phyloP scores from a whole-genome alignment of 2,113 vertebrate species.

The Toxostoma redivivum region DNA sequence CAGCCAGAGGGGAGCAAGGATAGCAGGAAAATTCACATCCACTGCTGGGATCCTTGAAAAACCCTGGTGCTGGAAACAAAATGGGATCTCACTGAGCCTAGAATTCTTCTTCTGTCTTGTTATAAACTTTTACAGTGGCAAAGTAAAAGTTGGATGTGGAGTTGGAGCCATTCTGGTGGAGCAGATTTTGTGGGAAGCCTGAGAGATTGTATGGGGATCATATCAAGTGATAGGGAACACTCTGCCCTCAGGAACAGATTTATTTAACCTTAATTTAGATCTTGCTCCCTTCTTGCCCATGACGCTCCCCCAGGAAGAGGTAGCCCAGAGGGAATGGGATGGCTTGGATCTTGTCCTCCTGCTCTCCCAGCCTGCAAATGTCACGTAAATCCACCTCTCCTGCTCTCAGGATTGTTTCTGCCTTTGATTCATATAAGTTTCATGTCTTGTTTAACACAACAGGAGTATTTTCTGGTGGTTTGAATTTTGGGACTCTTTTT shows the following conservation, averaged over 20 bases:
- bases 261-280: neutral
- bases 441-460: neutral
- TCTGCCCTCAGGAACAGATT: neutral
- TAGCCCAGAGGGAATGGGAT: neutral
- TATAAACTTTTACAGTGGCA: neutral
- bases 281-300: neutral
- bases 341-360: neutral
- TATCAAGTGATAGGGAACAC: neutral
- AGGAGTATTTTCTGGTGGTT: neutral
- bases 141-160: neutral
- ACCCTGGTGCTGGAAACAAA: neutral
- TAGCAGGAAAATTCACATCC: neutral
- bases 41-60: neutral
- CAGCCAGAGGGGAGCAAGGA: neutral
- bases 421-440: neutral
- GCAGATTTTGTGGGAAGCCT: neutral
- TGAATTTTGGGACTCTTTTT: neutral
- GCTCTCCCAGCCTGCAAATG: neutral
- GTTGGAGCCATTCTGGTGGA: neutral
- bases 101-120: neutral
- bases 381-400: neutral
- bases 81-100: neutral
- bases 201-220: rapidly evolving
- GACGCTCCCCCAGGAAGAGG: neutral
- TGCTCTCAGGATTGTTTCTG: neutral